Percentiles rank a stretch among this genome's conserved stretches.
These are phyloP conservation scores for Umimayanthus chanpuru DNA, from an alignment of 92 coral and sea anemone genomes.

Conservation along the genomic window DNA sequence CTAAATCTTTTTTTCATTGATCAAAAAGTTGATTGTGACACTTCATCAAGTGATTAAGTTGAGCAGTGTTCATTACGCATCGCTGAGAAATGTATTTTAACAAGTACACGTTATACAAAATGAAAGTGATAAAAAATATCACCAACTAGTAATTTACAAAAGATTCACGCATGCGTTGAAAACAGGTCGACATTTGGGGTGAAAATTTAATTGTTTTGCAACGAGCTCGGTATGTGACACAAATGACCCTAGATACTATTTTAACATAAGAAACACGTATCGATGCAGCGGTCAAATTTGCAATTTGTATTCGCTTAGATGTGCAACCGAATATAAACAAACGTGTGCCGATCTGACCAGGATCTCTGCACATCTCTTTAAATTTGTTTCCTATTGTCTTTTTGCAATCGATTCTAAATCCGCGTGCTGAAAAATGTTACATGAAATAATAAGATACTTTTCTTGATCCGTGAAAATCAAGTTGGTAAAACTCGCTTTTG, in stretches of 20 bases:
- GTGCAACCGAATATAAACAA: constrained; percentile 12
- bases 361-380: neutral
- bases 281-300: neutral
- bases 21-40: neutral
- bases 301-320: neutral
- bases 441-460: neutral
- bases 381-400: neutral
- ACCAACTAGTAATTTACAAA: neutral
- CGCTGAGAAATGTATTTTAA: too few species aligned
- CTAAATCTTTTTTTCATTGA: neutral
- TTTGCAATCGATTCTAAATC: neutral
- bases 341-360: too few species aligned
- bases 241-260: neutral
- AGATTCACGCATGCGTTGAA: neutral
- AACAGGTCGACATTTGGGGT: neutral
- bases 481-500: neutral
- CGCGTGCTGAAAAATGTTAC: neutral
- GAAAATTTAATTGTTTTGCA: neutral
- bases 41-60: neutral
- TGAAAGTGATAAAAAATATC: too few species aligned
- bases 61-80: neutral
- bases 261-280: neutral
- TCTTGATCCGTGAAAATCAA: constrained; percentile 1
- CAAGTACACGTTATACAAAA: neutral
- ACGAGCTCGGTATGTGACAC: neutral